A percentile compares a stretch with the other conserved stretches of the same genome.
Conservation (phyloP, 2,888 invertebrate genomes). For the Allygus modestus region DNA sequence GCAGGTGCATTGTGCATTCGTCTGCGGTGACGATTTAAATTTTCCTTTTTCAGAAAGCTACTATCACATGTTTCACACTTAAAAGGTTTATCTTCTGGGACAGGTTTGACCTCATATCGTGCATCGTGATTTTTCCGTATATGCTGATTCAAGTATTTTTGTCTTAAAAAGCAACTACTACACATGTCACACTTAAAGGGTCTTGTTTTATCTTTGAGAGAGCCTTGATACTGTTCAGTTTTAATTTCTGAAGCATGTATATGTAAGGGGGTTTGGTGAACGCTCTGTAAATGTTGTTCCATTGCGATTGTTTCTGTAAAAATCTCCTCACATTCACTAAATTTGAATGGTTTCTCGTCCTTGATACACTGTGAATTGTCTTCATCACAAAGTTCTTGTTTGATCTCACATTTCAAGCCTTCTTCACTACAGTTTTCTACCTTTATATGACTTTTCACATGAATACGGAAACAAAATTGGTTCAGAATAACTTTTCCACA, state of each 20-base stretch:
- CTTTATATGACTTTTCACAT: neutral
- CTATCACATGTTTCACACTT: neutral
- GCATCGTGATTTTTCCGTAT: neutral
- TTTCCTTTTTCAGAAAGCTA: neutral
- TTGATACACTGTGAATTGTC: neutral
- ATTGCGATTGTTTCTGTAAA: neutral
- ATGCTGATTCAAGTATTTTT: neutral
- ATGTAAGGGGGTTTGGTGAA: neutral
- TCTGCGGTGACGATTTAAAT: neutral
- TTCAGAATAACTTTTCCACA: conserved; percentile 9
- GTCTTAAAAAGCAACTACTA: neutral
- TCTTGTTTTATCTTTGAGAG: neutral
- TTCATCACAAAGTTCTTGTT: neutral
- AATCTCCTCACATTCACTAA: neutral
- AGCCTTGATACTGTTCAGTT: neutral
- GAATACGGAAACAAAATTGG: conserved; percentile 18
- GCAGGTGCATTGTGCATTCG: neutral
- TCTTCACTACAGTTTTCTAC: neutral
- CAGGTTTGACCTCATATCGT: neutral
- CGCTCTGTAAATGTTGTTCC: neutral
- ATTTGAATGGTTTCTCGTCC: neutral
- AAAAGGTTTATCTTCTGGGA: neutral
- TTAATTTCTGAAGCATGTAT: neutral
- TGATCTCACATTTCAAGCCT: neutral
- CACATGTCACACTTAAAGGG: neutral